A percentile compares a stretch with the other conserved stretches of the same genome.
These are phyloP conservation scores for Toxonevra muliebris DNA, from an alignment of 2,888 invertebrate species.

Conservation along the genomic window DNA sequence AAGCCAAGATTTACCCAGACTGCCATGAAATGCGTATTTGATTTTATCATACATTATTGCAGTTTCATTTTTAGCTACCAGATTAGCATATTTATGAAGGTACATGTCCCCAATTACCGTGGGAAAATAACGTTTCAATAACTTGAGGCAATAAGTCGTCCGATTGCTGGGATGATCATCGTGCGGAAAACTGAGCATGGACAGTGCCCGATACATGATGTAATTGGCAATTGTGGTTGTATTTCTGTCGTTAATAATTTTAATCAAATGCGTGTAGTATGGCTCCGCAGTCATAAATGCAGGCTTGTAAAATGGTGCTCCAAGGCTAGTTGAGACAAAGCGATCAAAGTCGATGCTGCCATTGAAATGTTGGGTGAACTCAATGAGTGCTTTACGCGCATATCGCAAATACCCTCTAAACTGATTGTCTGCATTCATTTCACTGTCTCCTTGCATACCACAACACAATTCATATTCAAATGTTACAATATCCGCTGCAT, in stretches of 20 bases:
- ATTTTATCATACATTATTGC: constrained; percentile 44
- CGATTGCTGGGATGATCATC: constrained; percentile 35
- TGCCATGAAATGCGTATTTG: constrained; percentile 43
- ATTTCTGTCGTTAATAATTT: constrained; percentile 46
- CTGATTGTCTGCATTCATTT: constrained; percentile 19
- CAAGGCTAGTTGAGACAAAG: constrained; percentile 51
- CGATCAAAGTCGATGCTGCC: constrained; percentile 50
- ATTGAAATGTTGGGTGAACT: constrained; percentile 44
- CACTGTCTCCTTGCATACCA: constrained; percentile 40
- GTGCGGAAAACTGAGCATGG: constrained; percentile 43
- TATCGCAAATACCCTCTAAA: constrained; percentile 3
- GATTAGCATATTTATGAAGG: constrained; percentile 43
- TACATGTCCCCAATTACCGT: constrained; percentile 57
- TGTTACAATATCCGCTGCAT: constrained; percentile 53
- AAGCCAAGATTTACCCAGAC: constrained; percentile 52
- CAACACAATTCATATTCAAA: constrained; percentile 56
- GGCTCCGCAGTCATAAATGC: constrained; percentile 54
- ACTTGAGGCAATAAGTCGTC: constrained; percentile 43
- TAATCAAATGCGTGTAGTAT: constrained; percentile 54
- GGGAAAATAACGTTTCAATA: constrained; percentile 50
- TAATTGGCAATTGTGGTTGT: constrained; percentile 56
- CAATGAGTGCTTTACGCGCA: constrained; percentile 48
- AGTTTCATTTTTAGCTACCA: constrained; percentile 43
- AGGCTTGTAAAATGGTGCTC: constrained; percentile 47
- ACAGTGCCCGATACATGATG: constrained; percentile 57